Evolutionary conservation across 2,888 invertebrate genomes (phyloP), one percentile per base, ranked within the genome.

Genomic region (Drosophila monieri): DNA sequence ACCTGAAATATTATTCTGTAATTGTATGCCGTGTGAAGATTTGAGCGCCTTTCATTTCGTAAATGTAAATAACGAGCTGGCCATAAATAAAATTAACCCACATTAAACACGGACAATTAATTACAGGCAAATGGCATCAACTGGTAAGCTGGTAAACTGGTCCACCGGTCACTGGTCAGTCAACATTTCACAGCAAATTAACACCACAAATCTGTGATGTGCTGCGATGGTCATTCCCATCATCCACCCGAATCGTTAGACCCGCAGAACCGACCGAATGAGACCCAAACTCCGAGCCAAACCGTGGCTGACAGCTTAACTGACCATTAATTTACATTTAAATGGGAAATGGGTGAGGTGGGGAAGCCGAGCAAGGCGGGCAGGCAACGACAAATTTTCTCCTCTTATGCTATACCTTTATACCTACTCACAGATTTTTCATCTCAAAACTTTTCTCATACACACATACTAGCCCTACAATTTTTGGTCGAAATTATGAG

Each of bases 151-250:
- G 62, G 62, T 44, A 43, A 43, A 69, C 57, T 35, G 51, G 27
- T 48, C 49, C 64, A 44, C 49, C 41, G 67, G 69, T 71, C 62
- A 69, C 77, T 75, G 74, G 67, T 65, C 77, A 78, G 66, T 73
- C 70, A 76, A 86, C 83, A 89, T 86, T 88, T 88, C 80, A 89
- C 88, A 87, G 88, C 77, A 84, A 89, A 89, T 88, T 89, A 88
- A 85, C 80, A 77, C 88, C 80, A 79, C 84, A 86, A 84, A 76
- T 74, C 77, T 77, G 83, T 47, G 65, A 64, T 59, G 15, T 25
- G 52, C 53, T 51, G 52, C 25, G 57, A 49, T 44, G 18, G 48
- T 51, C 37, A 55, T 67, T 67, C 55, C 59, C 47, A 58, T 57
- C 56, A 62, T 65, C 75, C 59, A 48, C 49, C 69, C 43, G 67